A percentile compares a stretch with the other conserved stretches of the same genome.
Conservation (phyloP, 2,888 invertebrate species). For the Tachina fera region DNA sequence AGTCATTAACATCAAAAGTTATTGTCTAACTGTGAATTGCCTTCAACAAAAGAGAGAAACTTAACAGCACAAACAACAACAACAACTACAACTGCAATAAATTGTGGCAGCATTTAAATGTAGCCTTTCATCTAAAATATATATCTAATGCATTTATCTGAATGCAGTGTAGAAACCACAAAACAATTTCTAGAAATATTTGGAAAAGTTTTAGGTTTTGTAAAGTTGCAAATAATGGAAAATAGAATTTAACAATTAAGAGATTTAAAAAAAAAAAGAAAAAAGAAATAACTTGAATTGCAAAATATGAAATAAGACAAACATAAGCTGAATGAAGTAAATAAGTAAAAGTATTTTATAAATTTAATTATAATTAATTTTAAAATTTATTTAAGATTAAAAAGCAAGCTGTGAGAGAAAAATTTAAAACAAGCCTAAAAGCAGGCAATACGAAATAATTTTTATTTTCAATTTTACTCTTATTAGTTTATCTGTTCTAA, state of each 20-base stretch:
- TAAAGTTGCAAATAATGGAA: constrained; percentile 22
- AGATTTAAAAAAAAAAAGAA: constrained; percentile 17
- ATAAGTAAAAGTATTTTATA: constrained; percentile 41
- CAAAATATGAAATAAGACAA: constrained; percentile 22
- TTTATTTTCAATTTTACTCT: too few species aligned
- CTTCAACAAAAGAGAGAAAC: constrained; percentile 12
- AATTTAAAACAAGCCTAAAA: too few species aligned
- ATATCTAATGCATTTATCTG: constrained; percentile 36
- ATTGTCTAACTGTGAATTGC: constrained; percentile 50
- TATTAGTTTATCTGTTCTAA: too few species aligned
- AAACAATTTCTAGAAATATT: constrained; percentile 65
- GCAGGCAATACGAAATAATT: too few species aligned
- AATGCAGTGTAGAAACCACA: constrained; percentile 65
- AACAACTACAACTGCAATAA: constrained; percentile 22
- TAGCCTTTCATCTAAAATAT: constrained; percentile 26
- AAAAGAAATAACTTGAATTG: constrained; percentile 4
- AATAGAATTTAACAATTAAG: constrained; percentile 29
- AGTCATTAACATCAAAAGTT: constrained; percentile 62
- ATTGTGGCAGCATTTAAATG: neutral
- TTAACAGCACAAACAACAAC: neutral
- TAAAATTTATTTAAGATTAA: neutral
- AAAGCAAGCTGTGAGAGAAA: too few species aligned
- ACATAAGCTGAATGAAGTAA: constrained; percentile 60
- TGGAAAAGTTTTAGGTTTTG: constrained; percentile 54
- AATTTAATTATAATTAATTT: constrained; percentile 10